A percentile compares a stretch with the other conserved stretches of the same genome.
Evolutionary conservation across 2,113 vertebrate species (phyloP).

Genomic region (Sorex fumeus): DNA sequence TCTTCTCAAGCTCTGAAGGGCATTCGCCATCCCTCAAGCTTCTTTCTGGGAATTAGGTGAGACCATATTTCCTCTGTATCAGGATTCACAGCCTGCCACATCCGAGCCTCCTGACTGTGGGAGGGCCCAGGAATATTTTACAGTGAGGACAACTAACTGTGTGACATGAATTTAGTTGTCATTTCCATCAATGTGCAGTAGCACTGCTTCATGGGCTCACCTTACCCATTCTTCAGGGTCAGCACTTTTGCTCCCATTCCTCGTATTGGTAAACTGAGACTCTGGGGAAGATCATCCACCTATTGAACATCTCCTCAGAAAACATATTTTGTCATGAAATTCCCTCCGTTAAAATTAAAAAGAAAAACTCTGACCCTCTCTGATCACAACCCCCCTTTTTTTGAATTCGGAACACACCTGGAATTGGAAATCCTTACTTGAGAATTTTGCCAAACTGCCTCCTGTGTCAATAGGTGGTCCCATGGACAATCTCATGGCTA

Average conservation of each 20-base stretch:
- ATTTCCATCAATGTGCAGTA: neutral
- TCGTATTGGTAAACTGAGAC: conserved; percentile 31
- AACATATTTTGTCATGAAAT: too few relatives aligned
- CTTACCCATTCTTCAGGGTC: neutral
- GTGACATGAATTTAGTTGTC: too few relatives aligned
- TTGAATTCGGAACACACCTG: conserved; percentile 18
- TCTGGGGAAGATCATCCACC: neutral
- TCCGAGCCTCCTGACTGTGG: neutral
- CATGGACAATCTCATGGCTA: accelerated
- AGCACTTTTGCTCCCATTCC: neutral
- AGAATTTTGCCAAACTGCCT: neutral
- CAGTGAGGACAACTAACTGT: neutral
- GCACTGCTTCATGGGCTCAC: neutral
- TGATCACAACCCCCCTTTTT: neutral
- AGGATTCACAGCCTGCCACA: conserved; percentile 2
- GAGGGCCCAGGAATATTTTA: neutral
- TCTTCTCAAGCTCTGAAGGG: neutral
- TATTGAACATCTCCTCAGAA: too few relatives aligned
- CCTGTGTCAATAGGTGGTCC: neutral
- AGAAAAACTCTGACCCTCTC: too few relatives aligned
- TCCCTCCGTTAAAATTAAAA: too few relatives aligned
- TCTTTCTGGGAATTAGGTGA: conserved; percentile 18
- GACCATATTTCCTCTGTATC: neutral
- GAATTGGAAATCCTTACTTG: neutral
- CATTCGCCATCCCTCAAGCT: neutral